Percentiles rank a stretch among this genome's conserved stretches.
These are phyloP conservation scores for Heliconius nattereri DNA, from an alignment of 1,140 invertebrate genomes.

Conservation along the genomic window DNA sequence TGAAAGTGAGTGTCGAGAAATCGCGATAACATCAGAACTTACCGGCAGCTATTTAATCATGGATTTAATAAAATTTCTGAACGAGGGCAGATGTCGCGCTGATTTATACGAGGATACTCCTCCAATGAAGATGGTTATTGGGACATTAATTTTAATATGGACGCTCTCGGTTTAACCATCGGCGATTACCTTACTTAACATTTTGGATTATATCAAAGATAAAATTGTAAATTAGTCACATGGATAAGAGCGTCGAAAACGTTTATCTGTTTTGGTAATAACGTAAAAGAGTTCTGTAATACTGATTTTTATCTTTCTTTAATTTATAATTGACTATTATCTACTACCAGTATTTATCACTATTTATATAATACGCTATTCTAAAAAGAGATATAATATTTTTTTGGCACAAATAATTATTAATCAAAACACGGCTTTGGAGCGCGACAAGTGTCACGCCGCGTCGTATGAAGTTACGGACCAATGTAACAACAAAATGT, in stretches of 20 bases:
- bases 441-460: constrained; percentile 23
- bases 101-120: constrained; percentile 56
- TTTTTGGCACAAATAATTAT: constrained; percentile 15
- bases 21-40: constrained; percentile 65
- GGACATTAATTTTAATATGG: constrained; percentile 17
- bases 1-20: constrained; percentile 57
- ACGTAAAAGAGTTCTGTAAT: constrained; percentile 5
- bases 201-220: constrained; percentile 9
- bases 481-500: constrained; percentile 37
- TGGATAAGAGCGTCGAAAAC: not conserved
- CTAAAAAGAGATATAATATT: not conserved
- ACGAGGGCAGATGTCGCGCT: constrained; percentile 42
- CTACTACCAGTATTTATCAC: not conserved
- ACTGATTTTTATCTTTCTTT: not conserved
- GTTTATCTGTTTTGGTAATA: not conserved
- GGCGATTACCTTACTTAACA: not conserved
- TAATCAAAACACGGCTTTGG: constrained; percentile 11
- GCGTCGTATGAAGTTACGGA: constrained; percentile 9
- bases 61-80: constrained; percentile 70
- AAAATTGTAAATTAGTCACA: constrained; percentile 8
- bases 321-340: not conserved
- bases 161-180: constrained; percentile 1
- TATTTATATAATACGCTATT: not conserved
- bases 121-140: constrained; percentile 6
- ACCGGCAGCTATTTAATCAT: constrained; percentile 59